These are phyloP conservation scores for Nasonia vitripennis DNA, from an alignment of 1,140 invertebrate genomes.

Conservation along the genomic window DNA sequence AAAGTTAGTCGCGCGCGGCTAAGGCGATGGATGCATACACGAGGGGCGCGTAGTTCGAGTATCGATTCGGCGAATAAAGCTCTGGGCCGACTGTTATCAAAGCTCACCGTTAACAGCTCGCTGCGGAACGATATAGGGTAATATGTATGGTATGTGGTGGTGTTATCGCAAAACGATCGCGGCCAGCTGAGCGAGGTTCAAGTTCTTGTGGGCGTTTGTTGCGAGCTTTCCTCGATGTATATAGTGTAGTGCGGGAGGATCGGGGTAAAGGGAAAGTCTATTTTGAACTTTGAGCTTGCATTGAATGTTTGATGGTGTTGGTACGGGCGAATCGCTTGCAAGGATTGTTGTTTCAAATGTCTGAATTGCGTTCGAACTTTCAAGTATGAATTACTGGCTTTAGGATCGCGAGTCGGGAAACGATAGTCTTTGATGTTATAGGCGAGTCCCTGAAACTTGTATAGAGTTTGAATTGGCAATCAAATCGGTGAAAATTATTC, in stretches of 20 bases:
- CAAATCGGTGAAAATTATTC: too few relatives aligned
- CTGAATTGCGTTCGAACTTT: too few relatives aligned
- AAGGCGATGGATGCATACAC: neutral
- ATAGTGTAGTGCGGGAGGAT: neutral
- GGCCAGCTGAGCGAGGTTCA: neutral
- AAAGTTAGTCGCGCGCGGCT: neutral
- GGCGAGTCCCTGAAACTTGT: neutral
- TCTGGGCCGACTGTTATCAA: neutral
- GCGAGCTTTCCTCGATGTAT: neutral
- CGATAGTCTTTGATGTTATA: too few relatives aligned
- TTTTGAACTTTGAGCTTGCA: neutral
- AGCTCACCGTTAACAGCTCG: conserved; percentile 14
- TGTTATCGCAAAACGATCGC: neutral
- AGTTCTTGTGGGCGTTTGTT: neutral
- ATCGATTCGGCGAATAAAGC: conserved; percentile 45
- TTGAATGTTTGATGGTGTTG: neutral
- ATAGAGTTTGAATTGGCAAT: neutral
- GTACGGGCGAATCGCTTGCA: neutral
- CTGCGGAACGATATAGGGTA: neutral
- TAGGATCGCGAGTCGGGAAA: too few relatives aligned
- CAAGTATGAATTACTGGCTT: too few relatives aligned
- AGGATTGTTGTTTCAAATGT: too few relatives aligned
- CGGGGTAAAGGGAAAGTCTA: neutral
- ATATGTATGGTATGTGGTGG: neutral
- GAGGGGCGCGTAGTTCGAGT: neutral